phyloP scores from a whole-genome alignment of 1,140 invertebrate genomes.

The Phortica variegata region DNA sequence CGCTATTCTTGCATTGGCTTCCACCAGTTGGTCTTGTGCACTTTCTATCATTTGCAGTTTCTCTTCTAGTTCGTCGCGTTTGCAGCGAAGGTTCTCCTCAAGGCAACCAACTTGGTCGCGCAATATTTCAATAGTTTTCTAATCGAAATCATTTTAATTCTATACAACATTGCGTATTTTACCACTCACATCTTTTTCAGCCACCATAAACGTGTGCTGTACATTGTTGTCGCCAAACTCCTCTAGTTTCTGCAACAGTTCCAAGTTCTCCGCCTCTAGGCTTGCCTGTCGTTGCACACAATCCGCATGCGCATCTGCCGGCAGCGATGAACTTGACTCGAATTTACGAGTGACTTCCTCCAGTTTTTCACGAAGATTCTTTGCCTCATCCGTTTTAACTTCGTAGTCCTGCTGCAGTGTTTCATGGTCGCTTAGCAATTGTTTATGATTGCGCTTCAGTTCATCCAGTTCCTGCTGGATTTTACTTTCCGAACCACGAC shows the following conservation, averaged over 20 bases:
- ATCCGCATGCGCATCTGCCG: constrained; percentile 23
- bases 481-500: background rate
- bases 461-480: constrained; percentile 34
- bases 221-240: constrained; percentile 35
- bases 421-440: constrained; percentile 27
- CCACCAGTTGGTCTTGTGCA: constrained; percentile 45
- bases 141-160: background rate
- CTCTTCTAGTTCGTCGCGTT: constrained; percentile 47
- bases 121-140: constrained; percentile 46
- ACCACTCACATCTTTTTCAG: constrained; percentile 39
- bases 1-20: constrained; percentile 45
- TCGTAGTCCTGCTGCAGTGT: constrained; percentile 37
- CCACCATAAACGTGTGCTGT: constrained; percentile 31
- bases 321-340: background rate
- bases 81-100: constrained; percentile 43
- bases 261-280: constrained; percentile 38
- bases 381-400: constrained; percentile 23
- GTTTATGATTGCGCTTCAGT: constrained; percentile 28
- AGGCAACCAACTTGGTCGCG: constrained; percentile 43
- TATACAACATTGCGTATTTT: background rate
- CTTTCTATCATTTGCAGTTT: constrained; percentile 43
- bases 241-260: constrained; percentile 42
- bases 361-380: constrained; percentile 16
- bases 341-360: constrained; percentile 12
- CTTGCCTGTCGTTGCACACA: constrained; percentile 13